Evolutionary conservation across 2,797 vertebrate genomes (phyloP).

Genomic region (Semotilus atromaculatus): DNA sequence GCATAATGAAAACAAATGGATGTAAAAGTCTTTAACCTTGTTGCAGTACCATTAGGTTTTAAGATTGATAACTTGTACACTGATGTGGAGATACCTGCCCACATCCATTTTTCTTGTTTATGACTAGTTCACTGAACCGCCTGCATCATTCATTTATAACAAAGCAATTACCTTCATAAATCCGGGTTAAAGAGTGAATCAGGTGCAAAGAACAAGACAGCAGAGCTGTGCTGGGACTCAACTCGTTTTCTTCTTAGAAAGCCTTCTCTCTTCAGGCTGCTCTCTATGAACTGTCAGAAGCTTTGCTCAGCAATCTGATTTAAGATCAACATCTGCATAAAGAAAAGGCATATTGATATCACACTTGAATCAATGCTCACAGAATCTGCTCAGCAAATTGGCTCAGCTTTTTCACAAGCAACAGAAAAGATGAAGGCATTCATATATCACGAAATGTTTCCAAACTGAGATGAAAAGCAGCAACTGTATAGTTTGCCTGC

Average conservation of each 20-base stretch:
- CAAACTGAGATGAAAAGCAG: background rate
- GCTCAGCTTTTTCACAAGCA: background rate
- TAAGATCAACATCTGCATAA: constrained; percentile 35
- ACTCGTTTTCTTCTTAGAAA: background rate
- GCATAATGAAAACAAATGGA: constrained; percentile 41
- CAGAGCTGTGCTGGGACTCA: constrained; percentile 13
- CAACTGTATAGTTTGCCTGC: constrained; percentile 3
- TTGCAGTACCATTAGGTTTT: constrained; percentile 33
- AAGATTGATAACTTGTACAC: constrained; percentile 34
- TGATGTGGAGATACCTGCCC: constrained; percentile 23
- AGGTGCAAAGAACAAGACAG: background rate
- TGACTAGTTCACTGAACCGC: constrained; percentile 25
- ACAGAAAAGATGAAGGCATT: constrained; percentile 40
- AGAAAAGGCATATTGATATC: constrained; percentile 37
- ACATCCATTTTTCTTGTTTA: constrained; percentile 32
- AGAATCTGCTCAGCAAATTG: constrained; percentile 29
- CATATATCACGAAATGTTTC: constrained; percentile 30
- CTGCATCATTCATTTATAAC: constrained; percentile 46
- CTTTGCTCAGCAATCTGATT: constrained; percentile 21
- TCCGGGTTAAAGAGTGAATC: constrained; percentile 47
- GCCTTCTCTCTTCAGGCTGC: background rate
- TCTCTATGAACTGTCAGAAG: constrained; percentile 3
- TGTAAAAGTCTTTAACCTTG: constrained; percentile 44
- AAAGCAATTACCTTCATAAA: constrained; percentile 49
- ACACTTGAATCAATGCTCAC: constrained; percentile 21